A percentile compares a stretch with the other conserved stretches of the same genome.
phyloP scores from a whole-genome alignment of 2,113 vertebrate genomes.

The Budorcas taxicolor region DNA sequence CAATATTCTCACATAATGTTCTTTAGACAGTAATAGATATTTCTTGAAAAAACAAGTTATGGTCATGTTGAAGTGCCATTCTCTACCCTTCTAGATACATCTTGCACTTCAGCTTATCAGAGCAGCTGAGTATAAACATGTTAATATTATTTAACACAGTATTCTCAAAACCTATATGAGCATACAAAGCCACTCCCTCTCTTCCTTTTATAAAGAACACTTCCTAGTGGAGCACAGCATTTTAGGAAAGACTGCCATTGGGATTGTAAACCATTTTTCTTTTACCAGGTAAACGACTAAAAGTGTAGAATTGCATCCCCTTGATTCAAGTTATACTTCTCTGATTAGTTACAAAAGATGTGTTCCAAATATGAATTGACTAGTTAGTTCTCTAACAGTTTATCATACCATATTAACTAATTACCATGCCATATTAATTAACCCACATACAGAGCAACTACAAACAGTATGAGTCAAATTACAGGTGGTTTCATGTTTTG shows the following conservation, averaged over 20 bases:
- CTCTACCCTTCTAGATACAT: background rate
- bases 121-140: background rate
- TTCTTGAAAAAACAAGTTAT: background rate
- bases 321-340: background rate
- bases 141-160: background rate
- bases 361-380: background rate
- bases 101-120: background rate
- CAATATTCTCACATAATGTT: background rate
- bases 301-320: background rate
- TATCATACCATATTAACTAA: background rate
- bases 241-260: background rate
- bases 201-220: background rate
- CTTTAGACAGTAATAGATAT: background rate
- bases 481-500: background rate
- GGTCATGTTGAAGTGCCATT: background rate
- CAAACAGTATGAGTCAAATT: background rate
- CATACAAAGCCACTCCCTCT: background rate
- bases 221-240: background rate
- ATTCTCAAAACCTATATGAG: background rate
- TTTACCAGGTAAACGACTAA: background rate
- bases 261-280: background rate
- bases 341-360: background rate
- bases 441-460: background rate
- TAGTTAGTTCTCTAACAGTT: background rate
- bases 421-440: background rate